Evolutionary conservation across 1,140 invertebrate species (phyloP), one percentile per base, ranked within the genome.

Genomic region (Lepeophtheirus salmonis): DNA sequence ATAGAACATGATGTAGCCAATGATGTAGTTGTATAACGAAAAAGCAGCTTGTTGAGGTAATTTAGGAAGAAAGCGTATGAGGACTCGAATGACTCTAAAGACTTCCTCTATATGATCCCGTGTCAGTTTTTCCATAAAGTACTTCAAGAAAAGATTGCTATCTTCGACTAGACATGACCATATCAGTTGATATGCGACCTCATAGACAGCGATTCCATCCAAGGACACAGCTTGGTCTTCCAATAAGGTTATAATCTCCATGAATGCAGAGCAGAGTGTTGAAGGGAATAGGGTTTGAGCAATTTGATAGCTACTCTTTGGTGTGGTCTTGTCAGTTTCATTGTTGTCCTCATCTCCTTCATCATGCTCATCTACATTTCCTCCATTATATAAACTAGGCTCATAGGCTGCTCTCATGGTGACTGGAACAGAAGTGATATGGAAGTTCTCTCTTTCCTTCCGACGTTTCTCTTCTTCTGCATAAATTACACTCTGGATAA

Each of bases 1-100:
- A 69, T 97, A 97, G 73, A 96, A 97, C 94, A 99, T 98, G 1
- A 98, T 86, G 68, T 96, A 98, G 16, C 96, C 96, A 67, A 98
- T 96, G 63, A 99, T 84, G 66, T 97, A 97, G 76, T 99, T 99
- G 70, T 97, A 96, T 0, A 99, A 71, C n/a, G 89, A 86, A 73
- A 96, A 97, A 0, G 95, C 95, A 3, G 94, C 92, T 72, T 99
- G 94, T 64, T 95, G 88, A 0, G 95, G 95, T 26, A 98, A 70
- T 60, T 88, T 81, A 2, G 87, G 86, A 60, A 97, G 84, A 70
- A 91, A 60, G 18, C 91, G 77, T 17, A 99, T 86, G 1, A 98
- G 74, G 67, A 95, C 90, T 3, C 94, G 75, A 3, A 98, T 70
- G 54, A 78, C 78, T 72, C 95, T 92, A 67, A 97, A 86, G 82